Conservation (phyloP, 2,888 invertebrate genomes). For the Lasioglossum morio region DNA sequence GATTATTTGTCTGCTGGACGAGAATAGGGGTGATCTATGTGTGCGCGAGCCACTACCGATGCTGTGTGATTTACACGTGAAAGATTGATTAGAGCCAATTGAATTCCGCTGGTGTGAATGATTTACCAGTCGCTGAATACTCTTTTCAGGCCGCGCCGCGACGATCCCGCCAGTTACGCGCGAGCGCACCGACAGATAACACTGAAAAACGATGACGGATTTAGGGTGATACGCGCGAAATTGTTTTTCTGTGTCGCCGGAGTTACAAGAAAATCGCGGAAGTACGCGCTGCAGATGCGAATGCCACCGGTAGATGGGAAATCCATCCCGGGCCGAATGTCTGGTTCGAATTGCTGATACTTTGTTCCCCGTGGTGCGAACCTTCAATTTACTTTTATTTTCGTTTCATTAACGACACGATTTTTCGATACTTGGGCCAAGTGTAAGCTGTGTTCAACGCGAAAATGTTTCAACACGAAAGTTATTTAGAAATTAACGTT, state of each 20-base stretch:
- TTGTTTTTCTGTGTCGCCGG: not conserved
- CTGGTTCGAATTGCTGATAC: not conserved
- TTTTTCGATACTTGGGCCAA: not conserved
- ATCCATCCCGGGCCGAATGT: not conserved
- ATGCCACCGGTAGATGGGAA: not conserved
- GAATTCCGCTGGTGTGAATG: conserved; percentile 52
- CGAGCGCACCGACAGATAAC: not conserved
- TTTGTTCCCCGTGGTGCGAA: not conserved
- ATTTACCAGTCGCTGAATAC: conserved; percentile 50
- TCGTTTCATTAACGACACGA: not conserved
- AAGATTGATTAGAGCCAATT: conserved; percentile 60
- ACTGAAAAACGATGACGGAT: conserved; percentile 17
- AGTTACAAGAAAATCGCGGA: not conserved
- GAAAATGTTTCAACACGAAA: not conserved
- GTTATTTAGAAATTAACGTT: too few species aligned
- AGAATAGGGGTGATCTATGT: conserved; percentile 54
- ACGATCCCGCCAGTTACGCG: conserved; percentile 24
- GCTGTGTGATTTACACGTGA: conserved; percentile 52
- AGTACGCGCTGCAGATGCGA: not conserved
- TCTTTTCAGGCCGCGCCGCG: conserved; percentile 33
- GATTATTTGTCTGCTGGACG: conserved; percentile 60
- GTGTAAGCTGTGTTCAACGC: not conserved
- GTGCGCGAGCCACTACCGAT: conserved; percentile 21
- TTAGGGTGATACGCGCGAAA: not conserved
- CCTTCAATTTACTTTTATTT: not conserved